Conservation (phyloP, 2,113 vertebrate genomes). For the Callionymus lyra region DNA sequence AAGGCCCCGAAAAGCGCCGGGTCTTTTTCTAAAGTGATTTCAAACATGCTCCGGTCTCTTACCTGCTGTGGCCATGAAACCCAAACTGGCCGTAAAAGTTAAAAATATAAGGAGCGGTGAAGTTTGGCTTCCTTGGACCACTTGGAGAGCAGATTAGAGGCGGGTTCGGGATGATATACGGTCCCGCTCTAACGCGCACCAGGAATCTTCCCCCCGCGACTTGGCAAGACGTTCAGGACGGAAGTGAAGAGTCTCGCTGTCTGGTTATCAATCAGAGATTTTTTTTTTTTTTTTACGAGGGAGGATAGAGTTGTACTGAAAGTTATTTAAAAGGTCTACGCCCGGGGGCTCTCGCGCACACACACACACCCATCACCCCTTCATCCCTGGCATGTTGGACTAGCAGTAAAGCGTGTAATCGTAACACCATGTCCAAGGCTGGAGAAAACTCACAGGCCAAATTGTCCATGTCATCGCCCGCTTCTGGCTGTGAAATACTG, state of each 20-base stretch:
- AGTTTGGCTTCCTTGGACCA: constrained; percentile 13
- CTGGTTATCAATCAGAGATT: constrained; percentile 27
- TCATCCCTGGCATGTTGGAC: constrained; percentile 61
- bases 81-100: constrained; percentile 46
- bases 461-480: constrained; percentile 84
- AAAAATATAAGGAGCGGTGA: background rate
- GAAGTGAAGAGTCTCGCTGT: constrained; percentile 10
- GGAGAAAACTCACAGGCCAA: constrained; percentile 82
- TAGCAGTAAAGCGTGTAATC: constrained; percentile 76
- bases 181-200: constrained; percentile 4
- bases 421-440: constrained; percentile 77
- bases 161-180: constrained; percentile 9
- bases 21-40: constrained; percentile 26
- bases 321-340: constrained; percentile 62
- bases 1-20: constrained; percentile 4
- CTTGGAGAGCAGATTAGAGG: constrained; percentile 4
- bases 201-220: constrained; percentile 5
- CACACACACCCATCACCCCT: constrained; percentile 38
- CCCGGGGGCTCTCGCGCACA: constrained; percentile 22
- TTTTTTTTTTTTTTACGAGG: constrained; percentile 38
- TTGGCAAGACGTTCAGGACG: constrained; percentile 7
- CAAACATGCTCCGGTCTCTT: constrained; percentile 45
- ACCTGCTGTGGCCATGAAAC: constrained; percentile 59
- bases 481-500: constrained; percentile 76
- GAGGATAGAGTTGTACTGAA: constrained; percentile 67